Evolutionary conservation across 1,140 invertebrate genomes (phyloP), one percentile per base, ranked within the genome.

Genomic region (Hyles euphorbiae): DNA sequence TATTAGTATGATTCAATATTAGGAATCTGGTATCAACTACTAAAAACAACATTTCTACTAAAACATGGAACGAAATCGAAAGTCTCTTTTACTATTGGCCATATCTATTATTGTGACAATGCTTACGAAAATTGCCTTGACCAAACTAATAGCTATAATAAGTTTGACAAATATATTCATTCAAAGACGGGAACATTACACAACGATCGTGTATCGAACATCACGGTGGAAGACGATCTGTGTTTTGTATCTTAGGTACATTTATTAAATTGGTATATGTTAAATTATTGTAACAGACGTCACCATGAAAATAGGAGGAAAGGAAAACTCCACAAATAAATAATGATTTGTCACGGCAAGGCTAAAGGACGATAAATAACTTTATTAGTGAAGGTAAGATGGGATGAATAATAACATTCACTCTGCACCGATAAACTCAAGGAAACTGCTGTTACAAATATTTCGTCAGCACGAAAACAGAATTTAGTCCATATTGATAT

Each of bases 71-170:
- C 32, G 54, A 53, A 54, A 54, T 53, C 34, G 45, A 52, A 58
- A 50, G 56, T 61, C 45, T 45, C 46, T 50, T 47, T 53, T 58
- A 64, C 62, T 58, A 66, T 56, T 59, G 53, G 55, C 53, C 50
- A 48, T 60, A 59, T 51, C 36, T 59, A 61, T 48, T 66, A 61
- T 64, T 66, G 65, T 70, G 67, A 69, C 71, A 77, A 71, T 69
- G 58, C 67, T 83, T 77, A 76, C 79, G 74, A 86, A 78, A 78
- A 81, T 63, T 58, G 57, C 83, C 79, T 86, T 83, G 81, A 79
- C 76, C 72, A 73, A 79, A 68, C 74, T 83, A 78, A 78, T 71
- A 63, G 71, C 53, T 65, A 75, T 77, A 84, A 83, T 73, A 70
- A 52, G 60, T 83, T 73, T 65, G 65, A 80, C 80, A 83, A 83